phyloP scores from a whole-genome alignment of 2,113 vertebrate genomes.

The Hyperoodon ampullatus region DNA sequence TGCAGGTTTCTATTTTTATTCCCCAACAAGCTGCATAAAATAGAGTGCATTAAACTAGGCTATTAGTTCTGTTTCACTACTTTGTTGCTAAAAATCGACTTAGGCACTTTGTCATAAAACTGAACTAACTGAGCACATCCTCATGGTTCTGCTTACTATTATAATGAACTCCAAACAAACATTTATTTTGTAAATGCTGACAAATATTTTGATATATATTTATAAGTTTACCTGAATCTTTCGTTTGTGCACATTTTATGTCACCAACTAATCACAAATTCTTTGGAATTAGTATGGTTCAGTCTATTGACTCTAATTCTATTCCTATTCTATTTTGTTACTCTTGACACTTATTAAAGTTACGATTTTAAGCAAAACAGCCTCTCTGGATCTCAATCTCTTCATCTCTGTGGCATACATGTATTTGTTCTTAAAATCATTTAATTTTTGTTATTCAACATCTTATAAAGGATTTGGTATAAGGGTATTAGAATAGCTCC shows the following conservation, averaged over 20 bases:
- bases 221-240: not conserved
- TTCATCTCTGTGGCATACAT: not conserved
- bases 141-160: not conserved
- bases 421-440: slow-evolving; percentile 17
- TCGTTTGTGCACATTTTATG: not conserved
- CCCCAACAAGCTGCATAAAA: not conserved
- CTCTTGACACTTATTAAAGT: not conserved
- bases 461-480: not conserved
- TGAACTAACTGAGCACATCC: not conserved
- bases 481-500: not conserved
- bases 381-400: not conserved
- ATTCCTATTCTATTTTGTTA: not conserved
- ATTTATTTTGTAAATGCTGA: slow-evolving; percentile 27
- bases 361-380: not conserved
- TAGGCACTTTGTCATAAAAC: not conserved
- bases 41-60: not conserved
- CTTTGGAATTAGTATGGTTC: not conserved
- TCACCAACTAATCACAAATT: not conserved
- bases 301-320: not conserved
- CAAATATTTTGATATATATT: not conserved
- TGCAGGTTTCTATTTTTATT: slow-evolving; percentile 31
- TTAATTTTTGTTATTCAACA: not conserved
- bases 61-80: not conserved
- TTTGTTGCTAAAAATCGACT: slow-evolving; percentile 6
- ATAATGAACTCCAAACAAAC: not conserved